Percentiles rank a stretch among this genome's conserved stretches.
Evolutionary conservation across 1,140 invertebrate genomes (phyloP).

Genomic region (Pogonomyrmex barbatus): DNA sequence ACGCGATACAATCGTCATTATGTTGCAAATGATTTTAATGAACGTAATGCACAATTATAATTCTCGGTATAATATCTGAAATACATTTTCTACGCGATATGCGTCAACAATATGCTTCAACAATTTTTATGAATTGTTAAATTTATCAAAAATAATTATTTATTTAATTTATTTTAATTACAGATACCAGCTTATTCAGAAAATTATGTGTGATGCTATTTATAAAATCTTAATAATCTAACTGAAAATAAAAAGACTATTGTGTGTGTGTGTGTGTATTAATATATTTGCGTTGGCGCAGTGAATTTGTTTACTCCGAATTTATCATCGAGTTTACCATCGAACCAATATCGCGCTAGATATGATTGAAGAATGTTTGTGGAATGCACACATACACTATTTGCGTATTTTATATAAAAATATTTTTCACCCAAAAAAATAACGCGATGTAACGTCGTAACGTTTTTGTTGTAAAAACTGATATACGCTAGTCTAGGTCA

Average conservation of each 20-base stretch:
- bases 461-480: conserved; percentile 35
- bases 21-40: conserved; percentile 48
- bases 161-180: neutral
- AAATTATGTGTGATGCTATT: neutral
- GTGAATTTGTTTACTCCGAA: conserved; percentile 35
- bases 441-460: neutral
- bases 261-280: neutral
- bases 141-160: neutral
- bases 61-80: neutral
- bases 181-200: neutral
- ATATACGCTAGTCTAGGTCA: conserved; percentile 29
- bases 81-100: neutral
- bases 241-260: neutral
- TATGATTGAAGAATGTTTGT: conserved; percentile 48
- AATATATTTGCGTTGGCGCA: neutral
- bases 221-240: conserved; percentile 22
- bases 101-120: too few relatives aligned
- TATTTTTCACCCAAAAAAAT: conserved; percentile 37
- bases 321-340: conserved; percentile 44
- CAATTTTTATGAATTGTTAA: neutral
- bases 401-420: conserved; percentile 46
- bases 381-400: conserved; percentile 35
- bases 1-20: conserved; percentile 47
- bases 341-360: conserved; percentile 44
- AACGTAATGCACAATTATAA: neutral